Percentiles rank a stretch among this genome's conserved stretches.
Evolutionary conservation across 1,140 invertebrate species (phyloP).

Genomic region (Drosophila pruinosa): DNA sequence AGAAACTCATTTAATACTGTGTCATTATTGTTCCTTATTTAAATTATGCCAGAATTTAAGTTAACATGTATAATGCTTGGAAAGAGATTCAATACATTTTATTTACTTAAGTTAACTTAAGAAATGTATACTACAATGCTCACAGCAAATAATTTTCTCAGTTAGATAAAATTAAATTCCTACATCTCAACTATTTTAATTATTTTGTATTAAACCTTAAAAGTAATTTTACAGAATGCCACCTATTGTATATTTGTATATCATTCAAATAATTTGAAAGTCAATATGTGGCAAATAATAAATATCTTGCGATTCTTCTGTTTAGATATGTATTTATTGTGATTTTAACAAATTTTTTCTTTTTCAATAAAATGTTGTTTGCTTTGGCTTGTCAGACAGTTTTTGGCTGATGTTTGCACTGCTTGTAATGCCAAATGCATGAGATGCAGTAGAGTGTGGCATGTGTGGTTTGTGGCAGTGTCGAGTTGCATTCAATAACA

Average conservation of each 20-base stretch:
- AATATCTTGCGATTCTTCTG: neutral
- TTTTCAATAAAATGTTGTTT: constrained; percentile 2
- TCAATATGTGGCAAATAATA: neutral
- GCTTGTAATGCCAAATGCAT: constrained; percentile 34
- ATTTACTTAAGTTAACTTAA: too few relatives aligned
- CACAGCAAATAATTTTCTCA: too few relatives aligned
- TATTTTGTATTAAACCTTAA: too few relatives aligned
- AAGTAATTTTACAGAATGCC: neutral
- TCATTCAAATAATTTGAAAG: constrained; percentile 2
- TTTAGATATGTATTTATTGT: neutral
- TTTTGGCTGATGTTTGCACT: constrained; percentile 33
- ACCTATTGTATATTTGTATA: neutral
- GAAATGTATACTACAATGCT: too few relatives aligned
- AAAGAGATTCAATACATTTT: too few relatives aligned
- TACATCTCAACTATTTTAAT: too few relatives aligned
- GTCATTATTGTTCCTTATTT: too few relatives aligned
- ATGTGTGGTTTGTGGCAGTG: constrained; percentile 15
- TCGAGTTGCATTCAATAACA: constrained; percentile 49
- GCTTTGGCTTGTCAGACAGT: constrained; percentile 43
- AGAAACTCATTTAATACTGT: too few relatives aligned
- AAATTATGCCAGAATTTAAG: too few relatives aligned
- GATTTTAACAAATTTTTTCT: neutral
- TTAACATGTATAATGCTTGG: too few relatives aligned
- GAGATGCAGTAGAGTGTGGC: constrained; percentile 24
- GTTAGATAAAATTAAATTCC: too few relatives aligned